Evolutionary conservation across 2,888 invertebrate species (phyloP).

Genomic region (Mesorhabditis belari): DNA sequence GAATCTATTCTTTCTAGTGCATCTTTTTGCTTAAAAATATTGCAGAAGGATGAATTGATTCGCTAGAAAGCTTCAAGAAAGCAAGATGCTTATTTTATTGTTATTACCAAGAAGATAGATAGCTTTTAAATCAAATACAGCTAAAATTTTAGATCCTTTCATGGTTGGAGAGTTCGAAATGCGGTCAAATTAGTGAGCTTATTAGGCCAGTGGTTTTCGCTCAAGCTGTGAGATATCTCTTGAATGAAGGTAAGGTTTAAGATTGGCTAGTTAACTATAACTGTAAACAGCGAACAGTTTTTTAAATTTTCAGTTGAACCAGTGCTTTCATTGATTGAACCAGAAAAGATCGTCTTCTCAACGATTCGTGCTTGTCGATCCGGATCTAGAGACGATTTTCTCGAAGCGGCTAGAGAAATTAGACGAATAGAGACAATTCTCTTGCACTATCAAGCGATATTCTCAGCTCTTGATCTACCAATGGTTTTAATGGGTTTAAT

Average conservation of each 20-base stretch:
- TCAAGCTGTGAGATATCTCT: background rate
- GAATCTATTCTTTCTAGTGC: too few species aligned
- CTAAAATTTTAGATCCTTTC: background rate
- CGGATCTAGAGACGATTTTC: constrained; percentile 6
- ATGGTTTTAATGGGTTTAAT: too few species aligned
- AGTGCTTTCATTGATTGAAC: background rate
- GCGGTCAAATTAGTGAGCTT: background rate
- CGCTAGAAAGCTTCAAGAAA: too few species aligned
- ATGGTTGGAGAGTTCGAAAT: background rate
- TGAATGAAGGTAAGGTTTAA: background rate
- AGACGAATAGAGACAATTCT: constrained; percentile 1
- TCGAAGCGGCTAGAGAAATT: constrained; percentile 1
- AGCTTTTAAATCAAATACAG: too few species aligned
- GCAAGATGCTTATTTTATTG: too few species aligned
- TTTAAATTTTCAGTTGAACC: too few species aligned
- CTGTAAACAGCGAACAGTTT: too few species aligned
- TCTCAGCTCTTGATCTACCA: too few species aligned
- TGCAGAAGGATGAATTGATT: too few species aligned
- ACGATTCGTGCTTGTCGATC: background rate
- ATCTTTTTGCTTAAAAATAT: too few species aligned
- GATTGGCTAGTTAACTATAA: background rate
- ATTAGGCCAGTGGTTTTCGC: background rate
- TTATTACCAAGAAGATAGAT: too few species aligned
- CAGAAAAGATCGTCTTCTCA: too few species aligned
- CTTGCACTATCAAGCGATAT: constrained; percentile 1